Evolutionary conservation across 2,888 invertebrate species (phyloP).

Genomic region (Tenthredo amoena): DNA sequence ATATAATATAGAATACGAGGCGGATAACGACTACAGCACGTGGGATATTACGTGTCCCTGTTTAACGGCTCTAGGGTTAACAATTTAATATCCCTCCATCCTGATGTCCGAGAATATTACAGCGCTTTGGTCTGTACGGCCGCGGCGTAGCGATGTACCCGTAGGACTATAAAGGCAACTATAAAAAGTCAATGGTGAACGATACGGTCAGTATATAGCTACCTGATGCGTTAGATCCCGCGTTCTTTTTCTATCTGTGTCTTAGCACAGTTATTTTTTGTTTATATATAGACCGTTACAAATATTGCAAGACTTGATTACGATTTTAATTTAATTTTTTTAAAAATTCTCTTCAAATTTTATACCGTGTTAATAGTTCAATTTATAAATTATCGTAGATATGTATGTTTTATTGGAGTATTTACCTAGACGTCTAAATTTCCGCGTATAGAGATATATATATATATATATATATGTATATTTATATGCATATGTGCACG

Average conservation of each 20-base stretch:
- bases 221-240: slow-evolving; percentile 19
- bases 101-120: slow-evolving; percentile 45
- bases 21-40: slow-evolving; percentile 39
- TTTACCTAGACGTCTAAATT: too few relatives aligned
- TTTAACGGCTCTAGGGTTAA: slow-evolving; percentile 46
- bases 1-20: slow-evolving; percentile 29
- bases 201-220: slow-evolving; percentile 20
- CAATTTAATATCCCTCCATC: slow-evolving; percentile 48
- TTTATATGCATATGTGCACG: not conserved
- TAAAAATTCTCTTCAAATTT: not conserved
- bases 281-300: not conserved
- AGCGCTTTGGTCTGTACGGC: not conserved
- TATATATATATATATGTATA: too few relatives aligned
- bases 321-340: not conserved
- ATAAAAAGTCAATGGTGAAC: slow-evolving; percentile 41
- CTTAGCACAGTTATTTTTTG: not conserved
- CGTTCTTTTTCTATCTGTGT: slow-evolving; percentile 9
- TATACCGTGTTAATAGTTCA: not conserved
- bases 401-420: too few relatives aligned
- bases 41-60: slow-evolving; percentile 38
- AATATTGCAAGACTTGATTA: not conserved
- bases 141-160: not conserved
- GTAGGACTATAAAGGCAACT: slow-evolving; percentile 38
- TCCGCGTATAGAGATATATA: too few relatives aligned
- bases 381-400: too few relatives aligned